Conservation (phyloP, 2,113 vertebrate species). For the Anser cygnoides region DNA sequence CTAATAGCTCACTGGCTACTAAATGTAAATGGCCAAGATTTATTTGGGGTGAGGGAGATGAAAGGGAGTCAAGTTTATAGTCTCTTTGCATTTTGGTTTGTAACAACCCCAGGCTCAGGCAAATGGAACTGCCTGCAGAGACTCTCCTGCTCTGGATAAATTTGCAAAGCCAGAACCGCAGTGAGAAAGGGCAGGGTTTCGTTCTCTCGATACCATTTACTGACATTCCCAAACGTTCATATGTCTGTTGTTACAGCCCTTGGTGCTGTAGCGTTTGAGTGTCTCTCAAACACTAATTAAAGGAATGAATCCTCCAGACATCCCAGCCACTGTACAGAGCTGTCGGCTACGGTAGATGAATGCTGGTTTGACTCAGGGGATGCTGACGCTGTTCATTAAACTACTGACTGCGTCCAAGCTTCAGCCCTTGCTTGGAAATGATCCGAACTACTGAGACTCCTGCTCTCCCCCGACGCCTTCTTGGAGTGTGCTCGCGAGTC, state of each 20-base stretch:
- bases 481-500: not conserved
- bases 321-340: not conserved
- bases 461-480: not conserved
- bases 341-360: rapidly evolving
- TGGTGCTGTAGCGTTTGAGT: not conserved
- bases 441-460: not conserved
- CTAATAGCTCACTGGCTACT: slow-evolving; percentile 28
- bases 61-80: slow-evolving; percentile 6
- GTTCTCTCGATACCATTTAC: not conserved
- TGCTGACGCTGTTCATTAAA: not conserved
- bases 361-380: not conserved
- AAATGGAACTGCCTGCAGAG: not conserved
- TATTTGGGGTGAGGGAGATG: slow-evolving; percentile 31
- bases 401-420: not conserved
- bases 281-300: not conserved
- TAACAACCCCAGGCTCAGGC: not conserved
- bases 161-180: not conserved
- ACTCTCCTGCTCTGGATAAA: not conserved
- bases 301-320: not conserved
- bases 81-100: not conserved
- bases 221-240: rapidly evolving
- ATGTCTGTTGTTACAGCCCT: not conserved
- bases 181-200: not conserved
- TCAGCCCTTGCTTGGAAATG: not conserved
- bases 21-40: not conserved